Evolutionary conservation across 2,113 vertebrate species (phyloP), one percentile per base, ranked within the genome.

Genomic region (Oncorhynchus kisutch): DNA sequence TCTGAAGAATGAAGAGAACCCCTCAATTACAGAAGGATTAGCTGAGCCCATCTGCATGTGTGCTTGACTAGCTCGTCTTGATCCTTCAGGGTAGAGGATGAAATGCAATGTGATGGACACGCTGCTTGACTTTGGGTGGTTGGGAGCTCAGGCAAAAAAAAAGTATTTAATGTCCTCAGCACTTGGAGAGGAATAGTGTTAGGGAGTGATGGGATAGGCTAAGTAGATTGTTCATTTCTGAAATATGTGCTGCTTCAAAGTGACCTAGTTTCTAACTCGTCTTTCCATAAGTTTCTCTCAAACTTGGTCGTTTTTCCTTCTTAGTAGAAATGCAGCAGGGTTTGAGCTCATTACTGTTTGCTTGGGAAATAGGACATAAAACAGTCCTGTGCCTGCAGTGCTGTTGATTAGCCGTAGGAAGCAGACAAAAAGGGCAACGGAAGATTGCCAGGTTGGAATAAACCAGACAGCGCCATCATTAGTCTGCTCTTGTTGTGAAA

Each of bases 191-290:
- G 66, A 7, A 20, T 74, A 51, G 72, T 71, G 25, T 71, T 77
- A 83, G 82, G 78, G 81, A 84, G 81, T 84, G 81, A 67, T 77
- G 82, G 79, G 59, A 9, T 31, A n/a, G 51, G 82, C 67, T 83
- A 80, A 91, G 86, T 77, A 85, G 89, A 87, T 89, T 88, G 86
- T 85, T 87, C 64, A 74, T 84, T 73, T 76, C 87, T 88, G 78
- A 85, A 66, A 85, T 72, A 85, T 82, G 71, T 31, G 57, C 71
- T 81, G 84, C 83, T 87, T 88, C 82, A 90, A 88, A 89, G 87
- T 88, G 88, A 92, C 90, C 90, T 83, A 91, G 81, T 90, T 91
- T 82, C 81, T 78, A 8, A 2, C 75, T 71, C 25, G 65, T 68
- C 59, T 71, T 78, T 86, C 74, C 78, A 74, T 84, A 74, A 82